Conservation (phyloP, 1,140 invertebrate species). For the Drosophila malerkotliana region DNA sequence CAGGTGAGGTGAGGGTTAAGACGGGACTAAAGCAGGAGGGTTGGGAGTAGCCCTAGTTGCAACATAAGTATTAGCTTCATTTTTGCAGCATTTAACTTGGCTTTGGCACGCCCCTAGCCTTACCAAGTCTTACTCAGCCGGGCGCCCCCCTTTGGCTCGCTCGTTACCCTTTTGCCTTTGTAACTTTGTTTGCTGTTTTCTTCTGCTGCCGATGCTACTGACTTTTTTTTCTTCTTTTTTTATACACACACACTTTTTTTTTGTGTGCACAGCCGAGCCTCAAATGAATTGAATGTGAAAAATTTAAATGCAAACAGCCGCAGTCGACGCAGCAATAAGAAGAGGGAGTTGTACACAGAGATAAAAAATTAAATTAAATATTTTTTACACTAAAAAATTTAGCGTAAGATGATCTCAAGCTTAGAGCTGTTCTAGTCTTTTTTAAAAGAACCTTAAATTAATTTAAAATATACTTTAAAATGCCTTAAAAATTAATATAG, state of each 20-base stretch:
- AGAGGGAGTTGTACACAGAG: constrained; percentile 3
- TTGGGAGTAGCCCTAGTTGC: constrained; percentile 60
- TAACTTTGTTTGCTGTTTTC: constrained; percentile 68
- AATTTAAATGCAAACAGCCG: constrained; percentile 81
- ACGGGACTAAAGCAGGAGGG: constrained; percentile 4
- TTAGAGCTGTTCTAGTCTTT: too few relatives aligned
- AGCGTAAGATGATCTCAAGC: too few relatives aligned
- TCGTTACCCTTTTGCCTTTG: constrained; percentile 53
- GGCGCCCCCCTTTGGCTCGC: not conserved
- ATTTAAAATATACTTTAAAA: too few relatives aligned
- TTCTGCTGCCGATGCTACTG: constrained; percentile 37
- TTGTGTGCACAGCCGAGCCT: constrained; percentile 62
- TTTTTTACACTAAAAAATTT: too few relatives aligned
- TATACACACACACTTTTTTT: constrained; percentile 26
- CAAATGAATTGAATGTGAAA: constrained; percentile 82
- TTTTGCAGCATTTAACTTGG: constrained; percentile 68
- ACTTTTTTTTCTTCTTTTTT: constrained; percentile 1
- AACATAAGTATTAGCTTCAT: constrained; percentile 81
- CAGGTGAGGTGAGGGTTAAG: constrained; percentile 26
- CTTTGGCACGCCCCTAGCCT: constrained; percentile 1
- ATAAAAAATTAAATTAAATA: not conserved
- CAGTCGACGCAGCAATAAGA: constrained; percentile 63
- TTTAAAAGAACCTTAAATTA: too few relatives aligned
- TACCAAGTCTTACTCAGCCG: not conserved
- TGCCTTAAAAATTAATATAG: too few relatives aligned